phyloP scores from a whole-genome alignment of 1,140 invertebrate species.

The Propsilocerus akamusi region DNA sequence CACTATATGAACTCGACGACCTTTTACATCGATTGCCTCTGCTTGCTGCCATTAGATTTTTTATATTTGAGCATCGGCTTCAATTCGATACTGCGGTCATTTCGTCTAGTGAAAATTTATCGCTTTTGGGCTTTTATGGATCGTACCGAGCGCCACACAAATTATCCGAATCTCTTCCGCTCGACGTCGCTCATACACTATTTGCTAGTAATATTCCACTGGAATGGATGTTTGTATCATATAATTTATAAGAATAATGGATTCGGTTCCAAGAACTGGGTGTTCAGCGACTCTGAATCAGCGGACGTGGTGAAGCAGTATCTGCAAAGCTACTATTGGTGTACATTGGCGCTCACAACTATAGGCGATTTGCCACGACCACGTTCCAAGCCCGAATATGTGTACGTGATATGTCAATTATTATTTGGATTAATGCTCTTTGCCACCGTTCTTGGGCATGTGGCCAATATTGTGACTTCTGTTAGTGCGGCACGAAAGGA shows the following conservation, averaged over 20 bases:
- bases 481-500: conserved; percentile 86
- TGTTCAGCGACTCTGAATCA: conserved; percentile 63
- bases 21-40: conserved; percentile 97
- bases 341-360: conserved; percentile 84
- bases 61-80: conserved; percentile 95
- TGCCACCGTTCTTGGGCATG: conserved; percentile 81
- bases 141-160: conserved; percentile 92
- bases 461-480: conserved; percentile 89
- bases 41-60: conserved; percentile 92
- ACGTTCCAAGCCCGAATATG: conserved; percentile 73
- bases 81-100: conserved; percentile 91
- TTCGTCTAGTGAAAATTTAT: conserved; percentile 95
- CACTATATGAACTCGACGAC: conserved; percentile 98
- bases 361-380: conserved; percentile 65
- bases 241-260: conserved; percentile 88
- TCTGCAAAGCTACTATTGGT: conserved; percentile 96
- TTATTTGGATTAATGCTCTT: conserved; percentile 80
- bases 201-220: conserved; percentile 95
- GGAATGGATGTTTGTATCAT: conserved; percentile 97
- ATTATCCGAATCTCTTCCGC: conserved; percentile 95
- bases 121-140: conserved; percentile 98
- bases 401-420: conserved; percentile 79
- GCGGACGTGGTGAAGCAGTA: conserved; percentile 85
- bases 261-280: conserved; percentile 81
- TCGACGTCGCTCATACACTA: conserved; percentile 89